Conservation (phyloP, 2,113 vertebrate genomes). For the Nematolebias whitei region DNA sequence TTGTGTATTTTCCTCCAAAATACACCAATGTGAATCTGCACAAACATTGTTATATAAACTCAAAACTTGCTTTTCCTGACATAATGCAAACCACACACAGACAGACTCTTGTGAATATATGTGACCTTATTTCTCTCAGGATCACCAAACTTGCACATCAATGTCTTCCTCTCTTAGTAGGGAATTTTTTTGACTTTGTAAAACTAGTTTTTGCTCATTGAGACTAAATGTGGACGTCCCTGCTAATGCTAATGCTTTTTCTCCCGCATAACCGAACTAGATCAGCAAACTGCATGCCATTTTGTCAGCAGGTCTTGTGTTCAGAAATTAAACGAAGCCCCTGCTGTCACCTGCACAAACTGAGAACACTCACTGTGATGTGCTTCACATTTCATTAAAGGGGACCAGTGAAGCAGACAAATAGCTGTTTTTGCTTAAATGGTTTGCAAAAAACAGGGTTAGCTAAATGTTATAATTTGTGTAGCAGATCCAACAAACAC, state of each 20-base stretch:
- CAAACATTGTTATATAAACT: constrained; percentile 25
- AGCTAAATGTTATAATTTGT: constrained; percentile 14
- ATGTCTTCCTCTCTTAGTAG: neutral
- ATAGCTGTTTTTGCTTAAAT: constrained; percentile 14
- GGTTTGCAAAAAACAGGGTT: neutral
- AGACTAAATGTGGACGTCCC: no score
- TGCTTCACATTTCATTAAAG: constrained; percentile 21
- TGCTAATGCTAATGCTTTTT: neutral
- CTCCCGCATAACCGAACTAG: neutral
- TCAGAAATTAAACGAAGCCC: constrained; percentile 26
- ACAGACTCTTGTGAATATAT: constrained; percentile 7
- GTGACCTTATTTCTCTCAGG: neutral
- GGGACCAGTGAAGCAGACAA: constrained; percentile 6
- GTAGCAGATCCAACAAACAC: neutral
- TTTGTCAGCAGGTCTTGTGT: constrained; percentile 29
- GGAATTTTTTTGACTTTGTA: neutral
- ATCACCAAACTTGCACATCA: neutral
- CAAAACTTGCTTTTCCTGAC: constrained; percentile 20
- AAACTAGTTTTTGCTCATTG: neutral
- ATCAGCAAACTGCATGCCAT: constrained; percentile 26
- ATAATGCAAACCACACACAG: constrained; percentile 11
- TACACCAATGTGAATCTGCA: neutral
- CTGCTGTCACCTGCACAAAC: constrained; percentile 23
- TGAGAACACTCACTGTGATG: constrained; percentile 9
- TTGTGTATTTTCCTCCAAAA: neutral